Evolutionary conservation across 2,888 invertebrate species (phyloP).

Genomic region (Drosophila eohydei): DNA sequence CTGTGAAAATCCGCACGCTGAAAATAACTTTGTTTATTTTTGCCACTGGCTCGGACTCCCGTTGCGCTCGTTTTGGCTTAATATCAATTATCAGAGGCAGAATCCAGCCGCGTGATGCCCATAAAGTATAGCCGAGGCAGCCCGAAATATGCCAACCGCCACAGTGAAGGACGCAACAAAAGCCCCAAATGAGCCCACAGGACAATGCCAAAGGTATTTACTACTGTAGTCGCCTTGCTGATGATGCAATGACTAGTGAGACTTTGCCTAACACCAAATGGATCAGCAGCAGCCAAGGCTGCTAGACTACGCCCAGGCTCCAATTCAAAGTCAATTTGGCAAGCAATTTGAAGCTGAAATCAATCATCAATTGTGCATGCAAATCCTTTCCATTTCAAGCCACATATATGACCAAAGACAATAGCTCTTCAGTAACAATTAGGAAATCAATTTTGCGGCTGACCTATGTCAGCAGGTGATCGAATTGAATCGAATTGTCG

Average conservation of each 20-base stretch:
- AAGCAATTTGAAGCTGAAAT: slow-evolving; percentile 30
- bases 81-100: slow-evolving; percentile 68
- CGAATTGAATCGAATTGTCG: slow-evolving; percentile 9
- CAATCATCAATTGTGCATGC: slow-evolving; percentile 36
- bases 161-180: background rate
- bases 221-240: background rate
- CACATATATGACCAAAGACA: slow-evolving; percentile 23
- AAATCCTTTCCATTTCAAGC: slow-evolving; percentile 8
- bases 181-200: slow-evolving; percentile 34
- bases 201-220: slow-evolving; percentile 28
- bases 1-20: slow-evolving; percentile 9
- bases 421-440: slow-evolving; percentile 58
- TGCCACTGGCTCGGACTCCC: slow-evolving; percentile 25
- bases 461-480: slow-evolving; percentile 34
- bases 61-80: slow-evolving; percentile 58
- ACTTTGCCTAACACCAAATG: background rate
- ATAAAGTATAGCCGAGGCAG: slow-evolving; percentile 43
- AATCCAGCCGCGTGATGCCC: slow-evolving; percentile 48
- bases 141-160: slow-evolving; percentile 4
- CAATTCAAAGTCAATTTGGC: slow-evolving; percentile 40
- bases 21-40: slow-evolving; percentile 26
- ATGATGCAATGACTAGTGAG: slow-evolving; percentile 37
- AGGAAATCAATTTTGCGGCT: slow-evolving; percentile 69
- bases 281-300: background rate
- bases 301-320: background rate